Percentiles rank a stretch among this genome's conserved stretches.
These are phyloP conservation scores for Odontamblyopus rebecca DNA, from an alignment of 2,797 vertebrate species.

Conservation along the genomic window DNA sequence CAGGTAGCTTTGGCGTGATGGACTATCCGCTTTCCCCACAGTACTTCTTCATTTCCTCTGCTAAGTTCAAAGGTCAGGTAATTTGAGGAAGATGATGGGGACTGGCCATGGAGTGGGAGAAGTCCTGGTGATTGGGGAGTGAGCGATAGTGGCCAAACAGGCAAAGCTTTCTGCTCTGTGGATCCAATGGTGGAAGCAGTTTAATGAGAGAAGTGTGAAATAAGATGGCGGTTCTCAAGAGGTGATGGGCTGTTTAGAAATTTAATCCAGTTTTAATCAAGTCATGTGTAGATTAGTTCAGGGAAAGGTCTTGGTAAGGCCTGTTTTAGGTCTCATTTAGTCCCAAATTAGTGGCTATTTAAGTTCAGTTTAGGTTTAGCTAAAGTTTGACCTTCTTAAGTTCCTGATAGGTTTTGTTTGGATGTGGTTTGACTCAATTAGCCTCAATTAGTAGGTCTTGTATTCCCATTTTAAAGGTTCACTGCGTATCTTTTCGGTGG, in stretches of 20 bases:
- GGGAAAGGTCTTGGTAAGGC: neutral
- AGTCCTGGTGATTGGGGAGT: slow-evolving; percentile 17
- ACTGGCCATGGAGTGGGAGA: slow-evolving; percentile 12
- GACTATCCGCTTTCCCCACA: slow-evolving; percentile 19
- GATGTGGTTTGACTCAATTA: too few species aligned
- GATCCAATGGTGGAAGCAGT: slow-evolving; percentile 26
- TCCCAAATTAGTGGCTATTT: neutral
- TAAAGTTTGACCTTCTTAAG: neutral
- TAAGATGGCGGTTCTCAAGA: neutral
- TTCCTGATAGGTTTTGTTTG: neutral
- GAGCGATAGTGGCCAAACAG: slow-evolving; percentile 39
- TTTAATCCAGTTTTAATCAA: neutral
- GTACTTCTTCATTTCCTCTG: slow-evolving; percentile 32
- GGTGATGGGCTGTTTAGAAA: neutral
- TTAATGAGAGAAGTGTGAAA: slow-evolving; percentile 13
- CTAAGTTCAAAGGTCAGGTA: slow-evolving; percentile 25
- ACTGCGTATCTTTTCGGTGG: too few species aligned
- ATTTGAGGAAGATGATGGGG: slow-evolving; percentile 10
- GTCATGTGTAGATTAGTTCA: neutral
- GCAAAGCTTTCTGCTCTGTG: slow-evolving; percentile 34
- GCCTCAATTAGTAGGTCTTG: too few species aligned
- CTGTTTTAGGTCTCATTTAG: neutral
- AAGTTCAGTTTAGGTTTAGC: neutral
- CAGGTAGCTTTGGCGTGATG: slow-evolving; percentile 22
- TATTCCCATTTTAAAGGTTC: too few species aligned